Evolutionary conservation across 2,797 vertebrate genomes (phyloP), one percentile per base, ranked within the genome.

Genomic region (Phyllotis vaccarum): DNA sequence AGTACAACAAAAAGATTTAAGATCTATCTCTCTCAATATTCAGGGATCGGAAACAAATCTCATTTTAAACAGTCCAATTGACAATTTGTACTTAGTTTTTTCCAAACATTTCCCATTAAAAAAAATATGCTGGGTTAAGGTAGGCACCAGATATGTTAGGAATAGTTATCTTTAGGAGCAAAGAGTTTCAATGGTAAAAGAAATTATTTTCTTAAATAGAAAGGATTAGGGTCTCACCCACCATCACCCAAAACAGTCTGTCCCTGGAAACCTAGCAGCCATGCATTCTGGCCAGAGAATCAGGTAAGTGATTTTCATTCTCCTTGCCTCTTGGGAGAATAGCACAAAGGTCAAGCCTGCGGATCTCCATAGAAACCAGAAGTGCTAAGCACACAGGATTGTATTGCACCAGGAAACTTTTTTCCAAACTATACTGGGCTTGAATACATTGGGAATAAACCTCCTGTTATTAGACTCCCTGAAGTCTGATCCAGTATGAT

Each of bases 31-130:
- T 60, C 72, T 70, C 24, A 91, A 72, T 70, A 89, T 66, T 79
- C 8, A 76, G 29, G 17, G 89, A n/a, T 29, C 80, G 11, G 81
- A 95, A 95, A 93, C 21, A 37, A 40, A 83, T 24, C 86, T 89
- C n/a, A 58, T 58, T 82, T 79, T 93, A 27, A 91, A 58, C 52
- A 88, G 60, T 56, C 17, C 13, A 78, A 24, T 72, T 94, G 31
- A 80, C 52, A 86, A 92, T 60, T 29, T 96, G 56, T 11, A 54
- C 72, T 72, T 46, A 66, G 19, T 87, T 87, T 91, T 91, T 60
- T 96, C 70, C 46, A 92, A 94, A 89, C 60, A 93, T 87, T 97
- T 94, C 37, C 49, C 16, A 81, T 76, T 76, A 46, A 91, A 54
- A 70, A 46, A 90, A 80, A 89, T 80, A 8, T 34, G 60, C 80